A percentile compares a stretch with the other conserved stretches of the same genome.
phyloP scores from a whole-genome alignment of 35 echinoderm and acorn worm species.

The Heliocidaris tuberculata region DNA sequence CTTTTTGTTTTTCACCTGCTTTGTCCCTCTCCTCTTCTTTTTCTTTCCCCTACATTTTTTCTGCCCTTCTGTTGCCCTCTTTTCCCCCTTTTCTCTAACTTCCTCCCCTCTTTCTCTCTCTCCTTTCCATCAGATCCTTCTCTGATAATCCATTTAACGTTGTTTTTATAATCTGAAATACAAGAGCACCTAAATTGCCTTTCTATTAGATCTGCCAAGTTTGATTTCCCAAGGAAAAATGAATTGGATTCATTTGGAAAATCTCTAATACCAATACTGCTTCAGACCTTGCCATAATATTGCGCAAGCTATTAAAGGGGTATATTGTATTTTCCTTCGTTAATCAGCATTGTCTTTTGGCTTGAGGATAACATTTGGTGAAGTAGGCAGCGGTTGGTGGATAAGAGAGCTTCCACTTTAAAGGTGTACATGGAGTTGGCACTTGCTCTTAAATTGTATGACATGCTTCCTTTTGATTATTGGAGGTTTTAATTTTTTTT shows the following conservation, averaged over 20 bases:
- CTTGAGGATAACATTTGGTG: background rate
- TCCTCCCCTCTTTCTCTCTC: background rate
- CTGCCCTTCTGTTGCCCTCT: too few species aligned
- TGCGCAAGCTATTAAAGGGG: background rate
- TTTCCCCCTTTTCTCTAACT: too few species aligned
- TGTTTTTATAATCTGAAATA: conserved; percentile 32
- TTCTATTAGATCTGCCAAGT: conserved; percentile 30
- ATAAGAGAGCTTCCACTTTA: background rate
- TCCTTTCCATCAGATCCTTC: background rate
- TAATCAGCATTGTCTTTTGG: background rate
- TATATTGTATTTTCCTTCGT: background rate
- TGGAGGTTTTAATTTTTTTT: too few species aligned
- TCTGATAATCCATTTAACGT: conserved; percentile 30
- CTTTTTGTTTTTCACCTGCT: background rate
- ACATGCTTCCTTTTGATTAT: background rate
- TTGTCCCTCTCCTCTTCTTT: background rate
- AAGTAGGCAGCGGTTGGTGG: background rate
- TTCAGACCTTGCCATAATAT: conserved; percentile 11
- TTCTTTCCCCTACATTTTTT: background rate
- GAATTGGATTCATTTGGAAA: conserved; percentile 15
- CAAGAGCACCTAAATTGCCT: conserved; percentile 28
- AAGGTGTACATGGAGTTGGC: background rate
- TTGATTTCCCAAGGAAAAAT: conserved; percentile 22
- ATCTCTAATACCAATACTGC: background rate
- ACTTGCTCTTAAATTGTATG: background rate